A percentile compares a stretch with the other conserved stretches of the same genome.
phyloP scores from a whole-genome alignment of 1,140 invertebrate species.

The Nebria ingens region DNA sequence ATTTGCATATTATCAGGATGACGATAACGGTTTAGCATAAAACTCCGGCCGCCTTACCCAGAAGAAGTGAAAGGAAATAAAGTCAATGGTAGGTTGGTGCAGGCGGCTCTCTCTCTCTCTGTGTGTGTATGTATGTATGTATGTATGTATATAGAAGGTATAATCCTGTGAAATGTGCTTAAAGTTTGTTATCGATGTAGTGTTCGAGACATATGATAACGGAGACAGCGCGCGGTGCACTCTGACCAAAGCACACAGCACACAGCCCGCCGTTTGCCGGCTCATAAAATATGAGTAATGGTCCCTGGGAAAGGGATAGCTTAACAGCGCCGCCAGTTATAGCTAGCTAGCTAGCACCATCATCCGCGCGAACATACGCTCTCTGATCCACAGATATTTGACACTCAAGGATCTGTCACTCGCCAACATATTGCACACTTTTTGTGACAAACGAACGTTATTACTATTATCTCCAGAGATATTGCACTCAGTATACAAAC shows the following conservation, averaged over 20 bases:
- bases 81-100: background rate
- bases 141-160: background rate
- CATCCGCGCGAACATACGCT: no score
- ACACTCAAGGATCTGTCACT: no score
- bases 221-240: constrained; percentile 4
- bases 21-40: background rate
- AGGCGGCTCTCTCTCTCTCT: background rate
- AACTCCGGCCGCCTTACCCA: background rate
- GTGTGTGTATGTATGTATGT: background rate
- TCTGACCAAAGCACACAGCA: background rate
- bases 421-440: no score
- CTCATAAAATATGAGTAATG: constrained; percentile 14
- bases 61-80: background rate
- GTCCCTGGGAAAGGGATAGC: constrained; percentile 1
- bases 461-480: no score
- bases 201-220: constrained; percentile 8
- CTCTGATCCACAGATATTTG: no score
- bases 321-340: background rate
- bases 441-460: no score
- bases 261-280: constrained; percentile 13
- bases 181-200: constrained; percentile 9
- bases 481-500: no score
- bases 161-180: constrained; percentile 4
- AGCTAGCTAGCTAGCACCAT: no score
- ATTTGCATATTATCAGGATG: background rate